phyloP scores from a whole-genome alignment of 2,888 invertebrate species.

The Cremastinae sp. region DNA sequence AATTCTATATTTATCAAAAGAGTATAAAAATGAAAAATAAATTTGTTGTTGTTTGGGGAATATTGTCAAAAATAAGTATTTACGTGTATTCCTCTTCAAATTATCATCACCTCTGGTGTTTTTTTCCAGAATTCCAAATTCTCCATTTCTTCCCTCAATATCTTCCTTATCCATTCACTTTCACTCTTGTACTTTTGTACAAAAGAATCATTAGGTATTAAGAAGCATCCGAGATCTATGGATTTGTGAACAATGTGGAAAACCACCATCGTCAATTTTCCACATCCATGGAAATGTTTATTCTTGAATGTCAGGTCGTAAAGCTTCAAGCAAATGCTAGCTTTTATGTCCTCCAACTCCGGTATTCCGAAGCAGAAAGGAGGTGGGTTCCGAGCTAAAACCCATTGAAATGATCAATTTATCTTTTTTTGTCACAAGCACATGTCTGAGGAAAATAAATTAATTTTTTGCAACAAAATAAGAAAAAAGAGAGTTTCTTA shows the following conservation, averaged over 20 bases:
- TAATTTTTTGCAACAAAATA: conserved; percentile 17
- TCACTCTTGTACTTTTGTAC: neutral
- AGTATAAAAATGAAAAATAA: neutral
- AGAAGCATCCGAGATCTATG: conserved; percentile 70
- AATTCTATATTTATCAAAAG: neutral
- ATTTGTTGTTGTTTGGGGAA: neutral
- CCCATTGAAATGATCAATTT: neutral
- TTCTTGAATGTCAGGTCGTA: conserved; percentile 68
- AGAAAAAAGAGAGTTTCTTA: conserved; percentile 54
- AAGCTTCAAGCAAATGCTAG: conserved; percentile 69
- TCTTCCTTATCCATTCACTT: neutral
- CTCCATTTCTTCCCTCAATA: conserved; percentile 13
- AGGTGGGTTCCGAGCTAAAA: conserved; percentile 70
- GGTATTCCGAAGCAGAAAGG: conserved; percentile 71
- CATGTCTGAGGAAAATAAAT: conserved; percentile 7
- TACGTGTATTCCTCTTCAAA: conserved; percentile 30
- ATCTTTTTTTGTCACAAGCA: conserved; percentile 9
- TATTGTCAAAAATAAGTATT: neutral
- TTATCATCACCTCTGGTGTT: conserved; percentile 45
- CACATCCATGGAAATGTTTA: conserved; percentile 69
- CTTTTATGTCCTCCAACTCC: conserved; percentile 66
- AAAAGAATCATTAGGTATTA: conserved; percentile 53
- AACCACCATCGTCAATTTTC: conserved; percentile 61
- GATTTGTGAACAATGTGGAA: conserved; percentile 59
- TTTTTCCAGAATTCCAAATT: conserved; percentile 41